phyloP scores from a whole-genome alignment of 2,797 vertebrate species.

The Pampus argenteus region DNA sequence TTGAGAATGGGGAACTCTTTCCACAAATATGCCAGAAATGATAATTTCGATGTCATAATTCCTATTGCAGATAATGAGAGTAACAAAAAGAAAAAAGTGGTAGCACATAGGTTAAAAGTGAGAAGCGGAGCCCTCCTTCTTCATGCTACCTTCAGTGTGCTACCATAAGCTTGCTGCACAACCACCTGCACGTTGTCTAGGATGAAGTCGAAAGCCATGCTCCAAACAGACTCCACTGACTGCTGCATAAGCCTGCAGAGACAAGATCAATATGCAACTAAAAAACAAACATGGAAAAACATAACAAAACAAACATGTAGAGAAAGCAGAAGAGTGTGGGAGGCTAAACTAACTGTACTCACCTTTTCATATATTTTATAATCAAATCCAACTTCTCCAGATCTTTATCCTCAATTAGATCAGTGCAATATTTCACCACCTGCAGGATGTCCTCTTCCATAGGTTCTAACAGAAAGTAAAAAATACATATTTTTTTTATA shows the following conservation, averaged over 20 bases:
- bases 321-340: neutral
- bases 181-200: conserved; percentile 98
- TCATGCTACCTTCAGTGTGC: conserved; percentile 95
- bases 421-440: conserved; percentile 98
- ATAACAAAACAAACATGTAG: neutral
- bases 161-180: conserved; percentile 96
- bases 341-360: conserved; percentile 68
- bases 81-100: conserved; percentile 1
- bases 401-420: conserved; percentile 97
- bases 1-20: conserved; percentile 40
- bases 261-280: neutral
- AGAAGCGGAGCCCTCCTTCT: conserved; percentile 15
- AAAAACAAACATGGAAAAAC: neutral
- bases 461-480: conserved; percentile 85
- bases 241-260: conserved; percentile 93
- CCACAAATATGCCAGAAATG: conserved; percentile 39
- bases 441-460: conserved; percentile 99
- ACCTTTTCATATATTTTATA: conserved; percentile 98
- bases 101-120: neutral
- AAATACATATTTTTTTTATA: neutral
- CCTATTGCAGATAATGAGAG: conserved; percentile 12
- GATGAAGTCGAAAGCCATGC: conserved; percentile 99
- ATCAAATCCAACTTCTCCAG: conserved; percentile 96
- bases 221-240: conserved; percentile 97
- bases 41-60: conserved; percentile 40